These are phyloP conservation scores for Isaurus tuberculatus DNA, from an alignment of 92 coral and sea anemone genomes.

Conservation along the genomic window DNA sequence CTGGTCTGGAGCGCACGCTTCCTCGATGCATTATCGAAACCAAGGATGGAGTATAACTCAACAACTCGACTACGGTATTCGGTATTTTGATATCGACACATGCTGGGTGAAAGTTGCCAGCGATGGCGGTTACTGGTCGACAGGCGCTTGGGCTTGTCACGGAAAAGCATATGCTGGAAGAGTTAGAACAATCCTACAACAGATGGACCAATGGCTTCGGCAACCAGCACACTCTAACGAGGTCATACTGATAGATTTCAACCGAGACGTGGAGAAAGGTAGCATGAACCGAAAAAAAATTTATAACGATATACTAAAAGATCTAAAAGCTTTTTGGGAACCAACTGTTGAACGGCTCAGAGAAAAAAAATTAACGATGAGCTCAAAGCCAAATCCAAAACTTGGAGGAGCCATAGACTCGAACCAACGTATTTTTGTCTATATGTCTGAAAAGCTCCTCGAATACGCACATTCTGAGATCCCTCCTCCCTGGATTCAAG, in stretches of 20 bases:
- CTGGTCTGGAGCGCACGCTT: constrained; percentile 44
- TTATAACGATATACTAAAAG: constrained; percentile 42
- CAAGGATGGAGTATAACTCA: constrained; percentile 56
- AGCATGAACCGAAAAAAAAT: constrained; percentile 24
- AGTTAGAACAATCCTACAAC: constrained; percentile 51
- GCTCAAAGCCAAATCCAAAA: constrained; percentile 47
- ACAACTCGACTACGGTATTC: constrained; percentile 65
- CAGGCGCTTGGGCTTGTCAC: constrained; percentile 62
- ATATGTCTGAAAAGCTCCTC: constrained; percentile 47
- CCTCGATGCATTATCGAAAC: constrained; percentile 60
- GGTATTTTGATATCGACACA: constrained; percentile 76
- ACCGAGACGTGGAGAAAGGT: constrained; percentile 54
- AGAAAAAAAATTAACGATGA: constrained; percentile 44
- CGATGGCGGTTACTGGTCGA: constrained; percentile 37
- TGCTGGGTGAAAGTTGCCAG: constrained; percentile 43
- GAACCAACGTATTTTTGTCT: constrained; percentile 65
- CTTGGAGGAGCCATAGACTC: constrained; percentile 52
- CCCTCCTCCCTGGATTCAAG: constrained; percentile 52
- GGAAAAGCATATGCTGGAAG: constrained; percentile 63
- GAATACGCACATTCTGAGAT: neutral
- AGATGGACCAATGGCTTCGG: constrained; percentile 65
- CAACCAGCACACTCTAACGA: constrained; percentile 54
- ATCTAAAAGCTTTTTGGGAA: constrained; percentile 54
- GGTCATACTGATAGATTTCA: constrained; percentile 62
- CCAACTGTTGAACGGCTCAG: constrained; percentile 35